Evolutionary conservation across 2,888 invertebrate species (phyloP).

Genomic region (Epirrhoe tristata): DNA sequence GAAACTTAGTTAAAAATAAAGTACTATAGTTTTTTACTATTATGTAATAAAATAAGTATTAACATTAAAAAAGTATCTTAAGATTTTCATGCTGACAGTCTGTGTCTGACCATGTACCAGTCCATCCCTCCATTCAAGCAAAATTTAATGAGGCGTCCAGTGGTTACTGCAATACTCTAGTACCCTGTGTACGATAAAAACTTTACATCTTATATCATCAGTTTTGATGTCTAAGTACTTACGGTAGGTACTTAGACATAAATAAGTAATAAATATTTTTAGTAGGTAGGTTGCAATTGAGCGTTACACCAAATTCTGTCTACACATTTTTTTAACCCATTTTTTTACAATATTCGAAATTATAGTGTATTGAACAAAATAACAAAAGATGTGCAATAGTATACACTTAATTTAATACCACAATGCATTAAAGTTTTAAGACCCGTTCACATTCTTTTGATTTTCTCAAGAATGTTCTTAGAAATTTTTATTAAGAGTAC

Average conservation of each 20-base stretch:
- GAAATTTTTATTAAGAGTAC: neutral
- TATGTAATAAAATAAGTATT: no score
- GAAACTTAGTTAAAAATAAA: no score
- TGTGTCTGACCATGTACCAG: constrained; percentile 65
- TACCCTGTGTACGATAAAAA: neutral
- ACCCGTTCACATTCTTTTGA: neutral
- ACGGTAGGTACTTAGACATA: no score
- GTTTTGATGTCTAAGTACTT: neutral
- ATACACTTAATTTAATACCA: no score
- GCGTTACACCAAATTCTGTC: no score
- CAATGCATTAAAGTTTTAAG: neutral
- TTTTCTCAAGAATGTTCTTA: neutral
- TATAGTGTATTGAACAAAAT: no score
- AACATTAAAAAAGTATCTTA: neutral
- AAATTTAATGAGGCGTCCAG: constrained; percentile 78
- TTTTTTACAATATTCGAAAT: no score
- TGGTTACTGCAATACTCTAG: neutral
- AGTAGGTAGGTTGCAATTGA: no score
- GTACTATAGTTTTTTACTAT: no score
- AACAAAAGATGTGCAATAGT: no score
- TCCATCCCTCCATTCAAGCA: constrained; percentile 83
- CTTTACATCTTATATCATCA: neutral
- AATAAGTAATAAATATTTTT: no score
- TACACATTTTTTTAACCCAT: no score
- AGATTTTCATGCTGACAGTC: constrained; percentile 44